These are phyloP conservation scores for Distichodus sexfasciatus DNA, from an alignment of 2,797 vertebrate genomes.

Conservation along the genomic window DNA sequence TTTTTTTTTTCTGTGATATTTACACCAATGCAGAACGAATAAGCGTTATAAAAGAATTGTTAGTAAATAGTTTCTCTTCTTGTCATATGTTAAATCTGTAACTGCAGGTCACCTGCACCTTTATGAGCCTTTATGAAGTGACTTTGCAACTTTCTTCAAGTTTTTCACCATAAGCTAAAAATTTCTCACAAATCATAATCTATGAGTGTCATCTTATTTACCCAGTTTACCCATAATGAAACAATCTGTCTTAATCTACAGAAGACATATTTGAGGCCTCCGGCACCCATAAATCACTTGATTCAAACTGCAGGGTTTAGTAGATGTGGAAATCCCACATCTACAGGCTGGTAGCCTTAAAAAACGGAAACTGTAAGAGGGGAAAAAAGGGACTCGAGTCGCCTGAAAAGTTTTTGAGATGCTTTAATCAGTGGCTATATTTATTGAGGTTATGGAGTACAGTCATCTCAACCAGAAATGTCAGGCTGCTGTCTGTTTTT, in stretches of 20 bases:
- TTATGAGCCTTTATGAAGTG: background rate
- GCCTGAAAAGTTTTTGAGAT: background rate
- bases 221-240: background rate
- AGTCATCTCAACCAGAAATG: background rate
- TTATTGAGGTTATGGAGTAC: background rate
- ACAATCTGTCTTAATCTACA: background rate
- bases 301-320: background rate
- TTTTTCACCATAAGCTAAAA: too few relatives aligned
- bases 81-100: too few relatives aligned
- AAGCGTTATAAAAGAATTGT: background rate
- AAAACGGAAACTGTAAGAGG: background rate
- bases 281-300: background rate
- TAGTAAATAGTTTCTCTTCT: too few relatives aligned
- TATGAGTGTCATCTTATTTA: slow-evolving; percentile 7
- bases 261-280: background rate
- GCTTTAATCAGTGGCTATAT: background rate
- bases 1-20: background rate
- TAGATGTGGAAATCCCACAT: background rate
- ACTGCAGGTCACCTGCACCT: too few relatives aligned
- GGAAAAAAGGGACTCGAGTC: background rate
- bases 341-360: background rate
- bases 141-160: background rate
- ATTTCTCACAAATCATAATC: background rate
- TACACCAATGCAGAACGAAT: background rate
- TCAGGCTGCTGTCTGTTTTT: background rate